A percentile compares a stretch with the other conserved stretches of the same genome.
phyloP scores from a whole-genome alignment of 2,797 vertebrate species.

The Fistularia commersonii region DNA sequence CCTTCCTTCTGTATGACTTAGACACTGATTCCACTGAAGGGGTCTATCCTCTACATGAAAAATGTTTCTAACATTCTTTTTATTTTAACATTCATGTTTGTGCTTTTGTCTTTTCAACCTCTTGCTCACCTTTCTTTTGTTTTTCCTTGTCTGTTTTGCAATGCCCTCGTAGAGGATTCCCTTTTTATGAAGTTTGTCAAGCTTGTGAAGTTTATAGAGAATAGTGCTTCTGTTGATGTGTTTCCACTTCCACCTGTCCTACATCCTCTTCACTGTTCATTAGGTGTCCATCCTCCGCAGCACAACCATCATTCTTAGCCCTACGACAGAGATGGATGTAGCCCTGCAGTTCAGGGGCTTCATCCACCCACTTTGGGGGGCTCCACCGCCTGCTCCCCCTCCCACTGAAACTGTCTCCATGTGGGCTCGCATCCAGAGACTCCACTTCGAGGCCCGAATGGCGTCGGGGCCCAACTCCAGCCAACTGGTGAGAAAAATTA shows the following conservation, averaged over 20 bases:
- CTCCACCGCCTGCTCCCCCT: slow-evolving; percentile 71
- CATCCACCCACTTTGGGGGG: slow-evolving; percentile 84
- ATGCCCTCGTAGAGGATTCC: slow-evolving; percentile 21
- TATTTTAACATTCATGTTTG: not conserved
- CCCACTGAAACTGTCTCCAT: slow-evolving; percentile 80
- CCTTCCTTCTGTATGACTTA: no score
- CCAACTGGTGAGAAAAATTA: slow-evolving; percentile 75
- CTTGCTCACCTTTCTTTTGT: slow-evolving; percentile 3
- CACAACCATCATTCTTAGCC: slow-evolving; percentile 85
- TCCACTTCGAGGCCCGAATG: slow-evolving; percentile 85
- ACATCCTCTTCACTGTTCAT: slow-evolving; percentile 31
- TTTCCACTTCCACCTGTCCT: slow-evolving; percentile 50
- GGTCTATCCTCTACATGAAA: not conserved
- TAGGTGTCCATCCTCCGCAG: slow-evolving; percentile 89
- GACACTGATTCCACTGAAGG: no score
- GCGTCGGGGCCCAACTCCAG: slow-evolving; percentile 79
- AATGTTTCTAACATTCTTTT: slow-evolving; percentile 5
- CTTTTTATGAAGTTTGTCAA: slow-evolving; percentile 34
- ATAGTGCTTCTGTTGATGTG: slow-evolving; percentile 60
- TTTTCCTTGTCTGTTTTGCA: slow-evolving; percentile 29
- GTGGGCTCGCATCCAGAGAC: slow-evolving; percentile 89
- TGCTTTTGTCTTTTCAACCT: slow-evolving; percentile 13
- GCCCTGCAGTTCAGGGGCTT: slow-evolving; percentile 90
- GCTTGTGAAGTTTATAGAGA: slow-evolving; percentile 46
- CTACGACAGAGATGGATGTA: slow-evolving; percentile 87